These are phyloP conservation scores for Fundulus diaphanus DNA, from an alignment of 2,797 vertebrate species.

Conservation along the genomic window DNA sequence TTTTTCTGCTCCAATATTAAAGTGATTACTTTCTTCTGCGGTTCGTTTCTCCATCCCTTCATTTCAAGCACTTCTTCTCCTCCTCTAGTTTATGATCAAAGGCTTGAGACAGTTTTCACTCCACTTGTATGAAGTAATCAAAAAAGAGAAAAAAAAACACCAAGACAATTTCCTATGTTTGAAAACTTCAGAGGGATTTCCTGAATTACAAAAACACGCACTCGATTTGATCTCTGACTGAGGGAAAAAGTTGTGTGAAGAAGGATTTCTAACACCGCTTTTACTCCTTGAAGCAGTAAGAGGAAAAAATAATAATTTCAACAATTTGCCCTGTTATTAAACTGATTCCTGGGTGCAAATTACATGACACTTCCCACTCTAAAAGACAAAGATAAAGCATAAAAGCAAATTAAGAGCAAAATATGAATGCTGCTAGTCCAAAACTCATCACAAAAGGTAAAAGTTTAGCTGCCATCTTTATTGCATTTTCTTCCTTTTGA, in stretches of 20 bases:
- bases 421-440: neutral
- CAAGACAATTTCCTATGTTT: slow-evolving; percentile 27
- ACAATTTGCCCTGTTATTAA: slow-evolving; percentile 54
- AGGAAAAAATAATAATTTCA: slow-evolving; percentile 52
- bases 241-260: slow-evolving; percentile 14
- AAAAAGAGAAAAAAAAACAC: slow-evolving; percentile 27
- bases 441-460: neutral
- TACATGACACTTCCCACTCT: slow-evolving; percentile 29
- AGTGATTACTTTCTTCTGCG: slow-evolving; percentile 26
- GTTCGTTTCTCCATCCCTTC: slow-evolving; percentile 24
- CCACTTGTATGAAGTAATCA: slow-evolving; percentile 26
- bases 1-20: slow-evolving; percentile 19
- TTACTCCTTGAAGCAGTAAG: slow-evolving; percentile 28
- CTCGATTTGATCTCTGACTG: slow-evolving; percentile 32
- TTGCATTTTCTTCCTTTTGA: neutral
- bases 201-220: slow-evolving; percentile 5
- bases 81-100: slow-evolving; percentile 42
- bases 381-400: slow-evolving; percentile 27
- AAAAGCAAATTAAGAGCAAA: slow-evolving; percentile 5
- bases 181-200: slow-evolving; percentile 38
- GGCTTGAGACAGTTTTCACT: slow-evolving; percentile 25
- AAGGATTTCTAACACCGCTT: slow-evolving; percentile 31
- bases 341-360: slow-evolving; percentile 44
- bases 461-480: neutral
- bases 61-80: slow-evolving; percentile 12